Conservation (phyloP, 2,113 vertebrate genomes). For the Helogale parvula region DNA sequence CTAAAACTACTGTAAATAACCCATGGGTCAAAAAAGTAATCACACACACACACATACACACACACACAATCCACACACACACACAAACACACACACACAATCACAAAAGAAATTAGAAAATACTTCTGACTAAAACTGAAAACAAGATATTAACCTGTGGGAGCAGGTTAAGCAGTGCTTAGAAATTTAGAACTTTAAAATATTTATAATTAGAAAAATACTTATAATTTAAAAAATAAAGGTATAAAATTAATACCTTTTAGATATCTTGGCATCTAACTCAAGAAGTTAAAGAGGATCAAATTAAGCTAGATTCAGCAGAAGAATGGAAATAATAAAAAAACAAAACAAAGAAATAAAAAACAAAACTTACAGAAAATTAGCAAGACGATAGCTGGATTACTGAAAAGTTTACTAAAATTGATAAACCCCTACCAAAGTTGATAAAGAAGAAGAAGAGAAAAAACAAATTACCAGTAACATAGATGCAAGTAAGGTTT, state of each 20-base stretch:
- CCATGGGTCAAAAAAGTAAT: background rate
- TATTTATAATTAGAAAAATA: background rate
- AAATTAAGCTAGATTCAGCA: background rate
- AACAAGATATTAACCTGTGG: background rate
- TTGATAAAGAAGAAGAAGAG: background rate
- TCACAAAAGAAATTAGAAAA: too few relatives aligned
- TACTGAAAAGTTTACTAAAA: constrained; percentile 15
- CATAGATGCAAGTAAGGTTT: background rate
- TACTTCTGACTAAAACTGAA: background rate
- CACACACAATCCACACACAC: too few relatives aligned
- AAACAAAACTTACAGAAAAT: background rate
- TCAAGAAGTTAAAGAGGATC: background rate
- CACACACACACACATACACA: too few relatives aligned
- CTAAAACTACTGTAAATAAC: background rate
- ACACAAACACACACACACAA: too few relatives aligned
- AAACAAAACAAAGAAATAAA: background rate
- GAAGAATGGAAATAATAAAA: background rate
- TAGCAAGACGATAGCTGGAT: background rate
- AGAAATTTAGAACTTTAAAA: background rate
- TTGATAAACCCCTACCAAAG: background rate
- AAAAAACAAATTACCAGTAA: background rate
- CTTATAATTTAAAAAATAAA: background rate
- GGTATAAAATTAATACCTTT: background rate
- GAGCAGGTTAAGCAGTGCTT: background rate
- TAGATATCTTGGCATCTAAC: background rate